Evolutionary conservation across 2,113 vertebrate genomes (phyloP), one percentile per base, ranked within the genome.

Genomic region (Thunnus maccoyii): DNA sequence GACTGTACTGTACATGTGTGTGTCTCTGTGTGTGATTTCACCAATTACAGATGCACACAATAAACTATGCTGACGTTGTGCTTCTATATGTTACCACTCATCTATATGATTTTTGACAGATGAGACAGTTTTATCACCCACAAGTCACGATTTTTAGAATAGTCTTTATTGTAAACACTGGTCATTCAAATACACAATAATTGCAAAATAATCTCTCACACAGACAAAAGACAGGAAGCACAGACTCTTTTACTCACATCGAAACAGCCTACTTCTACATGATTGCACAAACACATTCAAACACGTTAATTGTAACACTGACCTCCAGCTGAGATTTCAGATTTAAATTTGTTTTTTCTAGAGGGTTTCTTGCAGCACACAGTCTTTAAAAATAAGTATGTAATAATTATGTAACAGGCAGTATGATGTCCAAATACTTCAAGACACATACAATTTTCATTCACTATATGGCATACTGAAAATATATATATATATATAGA

Each of bases 21-120:
- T 95, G 78, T 96, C 11, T 76, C 32, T 66, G 63, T 64, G 95
- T 95, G 82, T 95, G 47, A 56, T 64, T 67, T 56, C 65, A 36
- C 58, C 46, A 62, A 27, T 41, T 7, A 41, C n/a, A 30, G 10
- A 78, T 15, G 3, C 3, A 51, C 36, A 54, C 10, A n/a, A 36
- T 3, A 18, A 32, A 4, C 10, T 17, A 27, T 3, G 15, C 7
- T 44, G 27, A 16, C 27, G 11, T 9, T 25, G 2, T 5, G 5
- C 0, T 20, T 62, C 44, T 25, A 16, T 57, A 41, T 27, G 50
- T 41, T 16, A n/a, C 11, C 4, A 36, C 8, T 20, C 15, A 25
- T 66, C 16, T n/a, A 20, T 56, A 4, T 30, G 1, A 27, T 25
- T 22, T 76, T 7, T 63, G 27, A 63, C 61, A 79, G 47, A 57